Percentiles rank a stretch among this genome's conserved stretches.
Evolutionary conservation across 2,797 vertebrate genomes (phyloP).

Genomic region (Crenuchus spilurus): DNA sequence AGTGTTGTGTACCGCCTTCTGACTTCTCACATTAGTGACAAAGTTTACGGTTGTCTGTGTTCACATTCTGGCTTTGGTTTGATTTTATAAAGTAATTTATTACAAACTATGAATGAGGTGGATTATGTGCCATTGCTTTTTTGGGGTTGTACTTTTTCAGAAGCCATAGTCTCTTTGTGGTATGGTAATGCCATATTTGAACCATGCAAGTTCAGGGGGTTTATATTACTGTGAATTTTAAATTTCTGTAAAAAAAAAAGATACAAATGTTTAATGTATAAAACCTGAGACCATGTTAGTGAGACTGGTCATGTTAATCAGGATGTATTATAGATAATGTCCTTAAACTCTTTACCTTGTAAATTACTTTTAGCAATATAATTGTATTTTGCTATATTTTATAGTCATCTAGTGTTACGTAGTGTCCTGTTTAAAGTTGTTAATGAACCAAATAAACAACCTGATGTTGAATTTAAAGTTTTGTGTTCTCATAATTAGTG

Average conservation of each 20-base stretch:
- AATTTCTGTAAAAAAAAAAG: neutral
- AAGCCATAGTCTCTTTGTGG: conserved; percentile 47
- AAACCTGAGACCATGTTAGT: conserved; percentile 26
- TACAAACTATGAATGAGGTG: conserved; percentile 2
- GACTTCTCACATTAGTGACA: neutral
- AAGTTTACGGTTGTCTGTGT: neutral
- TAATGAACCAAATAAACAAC: neutral
- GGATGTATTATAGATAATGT: conserved; percentile 21
- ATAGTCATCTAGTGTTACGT: conserved; percentile 16
- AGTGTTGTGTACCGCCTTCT: neutral
- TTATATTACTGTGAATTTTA: conserved; percentile 37
- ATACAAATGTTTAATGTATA: conserved; percentile 1
- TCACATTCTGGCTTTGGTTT: conserved; percentile 6
- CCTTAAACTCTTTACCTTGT: neutral
- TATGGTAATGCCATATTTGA: conserved; percentile 33
- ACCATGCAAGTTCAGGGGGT: conserved; percentile 45
- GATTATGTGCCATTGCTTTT: conserved; percentile 4
- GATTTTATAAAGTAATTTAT: conserved; percentile 8
- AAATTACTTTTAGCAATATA: neutral
- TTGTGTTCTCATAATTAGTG: too few relatives aligned
- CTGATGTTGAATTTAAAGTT: neutral
- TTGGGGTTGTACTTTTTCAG: conserved; percentile 9
- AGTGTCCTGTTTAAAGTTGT: neutral
- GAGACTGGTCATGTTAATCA: conserved; percentile 34
- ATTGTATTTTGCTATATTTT: conserved; percentile 18